A percentile compares a stretch with the other conserved stretches of the same genome.
Evolutionary conservation across 2,113 vertebrate genomes (phyloP).

Genomic region (Barbus barbus): DNA sequence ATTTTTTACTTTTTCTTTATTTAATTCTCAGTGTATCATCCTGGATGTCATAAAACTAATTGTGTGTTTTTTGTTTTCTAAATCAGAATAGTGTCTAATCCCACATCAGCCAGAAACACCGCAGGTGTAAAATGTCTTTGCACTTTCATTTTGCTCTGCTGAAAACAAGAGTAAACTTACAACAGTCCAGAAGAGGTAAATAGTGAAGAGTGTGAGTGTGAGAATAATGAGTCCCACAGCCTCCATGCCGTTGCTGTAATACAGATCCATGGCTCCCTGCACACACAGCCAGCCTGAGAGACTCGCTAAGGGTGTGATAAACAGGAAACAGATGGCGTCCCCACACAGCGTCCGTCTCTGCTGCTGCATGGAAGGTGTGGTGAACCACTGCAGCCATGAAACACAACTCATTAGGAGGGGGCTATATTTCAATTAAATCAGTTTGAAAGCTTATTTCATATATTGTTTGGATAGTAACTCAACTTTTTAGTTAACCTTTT

Average conservation of each 20-base stretch:
- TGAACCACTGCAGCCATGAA: constrained; percentile 65
- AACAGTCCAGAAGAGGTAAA: constrained; percentile 74
- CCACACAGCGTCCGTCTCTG: constrained; percentile 69
- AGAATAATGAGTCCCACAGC: constrained; percentile 68
- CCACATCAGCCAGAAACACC: no score
- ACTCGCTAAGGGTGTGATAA: constrained; percentile 73
- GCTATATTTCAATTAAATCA: no score
- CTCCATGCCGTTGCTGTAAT: constrained; percentile 68
- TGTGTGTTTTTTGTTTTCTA: no score
- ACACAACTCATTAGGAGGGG: neutral
- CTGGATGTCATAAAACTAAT: neutral
- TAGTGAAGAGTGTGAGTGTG: constrained; percentile 70
- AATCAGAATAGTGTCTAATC: no score
- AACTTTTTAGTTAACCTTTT: no score
- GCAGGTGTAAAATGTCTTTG: neutral
- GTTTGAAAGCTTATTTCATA: neutral
- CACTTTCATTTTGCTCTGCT: neutral
- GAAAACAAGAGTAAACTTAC: constrained; percentile 53
- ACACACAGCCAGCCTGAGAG: constrained; percentile 75
- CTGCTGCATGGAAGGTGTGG: constrained; percentile 63
- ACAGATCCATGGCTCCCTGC: constrained; percentile 72
- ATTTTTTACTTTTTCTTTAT: neutral
- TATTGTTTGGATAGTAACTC: no score
- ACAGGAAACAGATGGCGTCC: constrained; percentile 70
- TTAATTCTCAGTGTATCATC: neutral